Percentiles rank a stretch among this genome's conserved stretches.
phyloP scores from a whole-genome alignment of 2,113 vertebrate genomes.

The Shinisaurus crocodilurus region DNA sequence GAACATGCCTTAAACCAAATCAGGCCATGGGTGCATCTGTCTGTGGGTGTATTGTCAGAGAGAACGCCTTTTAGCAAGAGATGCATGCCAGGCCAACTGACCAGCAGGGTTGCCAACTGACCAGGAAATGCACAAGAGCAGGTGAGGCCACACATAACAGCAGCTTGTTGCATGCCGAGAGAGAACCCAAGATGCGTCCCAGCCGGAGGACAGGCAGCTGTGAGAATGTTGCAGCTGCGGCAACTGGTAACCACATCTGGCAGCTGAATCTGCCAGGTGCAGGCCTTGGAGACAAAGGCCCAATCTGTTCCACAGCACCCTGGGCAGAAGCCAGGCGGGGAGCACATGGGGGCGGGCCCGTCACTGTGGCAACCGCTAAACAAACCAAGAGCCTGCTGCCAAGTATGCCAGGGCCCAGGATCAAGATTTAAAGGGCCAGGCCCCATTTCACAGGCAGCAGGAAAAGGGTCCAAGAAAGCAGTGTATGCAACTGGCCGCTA shows the following conservation, averaged over 20 bases:
- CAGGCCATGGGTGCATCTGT: not conserved
- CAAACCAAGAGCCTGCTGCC: not conserved
- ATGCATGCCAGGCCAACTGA: not conserved
- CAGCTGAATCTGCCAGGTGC: conserved; percentile 12
- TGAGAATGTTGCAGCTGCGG: not conserved
- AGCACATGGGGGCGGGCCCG: not conserved
- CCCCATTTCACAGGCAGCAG: not conserved
- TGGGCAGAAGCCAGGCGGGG: not conserved
- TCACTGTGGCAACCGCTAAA: conserved; percentile 5
- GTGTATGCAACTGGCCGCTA: not conserved
- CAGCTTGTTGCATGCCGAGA: too few relatives aligned
- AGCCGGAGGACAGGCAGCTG: not conserved
- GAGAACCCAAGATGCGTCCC: not conserved
- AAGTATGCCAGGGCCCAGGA: not conserved
- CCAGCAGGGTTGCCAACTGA: not conserved
- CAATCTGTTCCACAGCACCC: not conserved
- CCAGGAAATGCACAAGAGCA: not conserved
- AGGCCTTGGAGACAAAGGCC: not conserved
- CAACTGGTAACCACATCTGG: not conserved
- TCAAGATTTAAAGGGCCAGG: conserved; percentile 22
- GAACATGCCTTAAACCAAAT: not conserved
- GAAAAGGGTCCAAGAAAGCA: not conserved
- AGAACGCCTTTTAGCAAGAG: not conserved
- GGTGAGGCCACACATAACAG: too few relatives aligned
- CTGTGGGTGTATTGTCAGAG: not conserved